These are phyloP conservation scores for Incurvaria masculella DNA, from an alignment of 2,888 invertebrate species.

Conservation along the genomic window DNA sequence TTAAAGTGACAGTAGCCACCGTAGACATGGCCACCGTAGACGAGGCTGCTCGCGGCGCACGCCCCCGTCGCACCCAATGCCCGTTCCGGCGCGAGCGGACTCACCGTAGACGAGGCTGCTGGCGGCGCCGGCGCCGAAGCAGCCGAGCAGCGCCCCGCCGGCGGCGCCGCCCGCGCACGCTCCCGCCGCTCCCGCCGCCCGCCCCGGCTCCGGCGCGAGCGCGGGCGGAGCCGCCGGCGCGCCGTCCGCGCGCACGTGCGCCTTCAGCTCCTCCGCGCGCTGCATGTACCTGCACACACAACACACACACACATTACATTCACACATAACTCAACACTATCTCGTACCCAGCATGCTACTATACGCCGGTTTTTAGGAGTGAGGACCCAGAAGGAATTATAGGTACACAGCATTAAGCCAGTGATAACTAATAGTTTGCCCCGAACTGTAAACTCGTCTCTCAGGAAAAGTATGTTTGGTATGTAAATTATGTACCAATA, in stretches of 20 bases:
- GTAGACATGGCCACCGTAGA: too few species aligned
- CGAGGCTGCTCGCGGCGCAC: too few species aligned
- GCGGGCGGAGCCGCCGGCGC: not conserved
- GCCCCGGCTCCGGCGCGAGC: not conserved
- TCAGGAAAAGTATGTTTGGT: too few species aligned
- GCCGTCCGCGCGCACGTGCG: slow-evolving; percentile 15
- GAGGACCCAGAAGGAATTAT: not conserved
- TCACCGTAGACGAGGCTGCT: too few species aligned
- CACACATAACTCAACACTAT: not conserved
- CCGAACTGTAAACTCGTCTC: not conserved
- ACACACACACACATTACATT: not conserved
- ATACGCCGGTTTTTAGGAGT: not conserved
- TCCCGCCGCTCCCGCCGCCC: not conserved
- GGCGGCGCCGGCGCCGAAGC: too few species aligned
- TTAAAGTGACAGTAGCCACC: too few species aligned
- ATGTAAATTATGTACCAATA: too few species aligned
- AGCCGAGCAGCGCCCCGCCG: not conserved
- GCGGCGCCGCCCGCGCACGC: not conserved
- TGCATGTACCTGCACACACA: slow-evolving; percentile 34
- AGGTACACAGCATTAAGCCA: too few species aligned
- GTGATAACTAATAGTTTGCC: not conserved
- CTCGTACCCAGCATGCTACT: not conserved
- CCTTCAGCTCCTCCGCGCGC: slow-evolving; percentile 37
- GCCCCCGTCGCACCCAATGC: too few species aligned
- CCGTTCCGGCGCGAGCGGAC: too few species aligned